Evolutionary conservation across 2,797 vertebrate genomes (phyloP).

Genomic region (Artibeus lituratus): DNA sequence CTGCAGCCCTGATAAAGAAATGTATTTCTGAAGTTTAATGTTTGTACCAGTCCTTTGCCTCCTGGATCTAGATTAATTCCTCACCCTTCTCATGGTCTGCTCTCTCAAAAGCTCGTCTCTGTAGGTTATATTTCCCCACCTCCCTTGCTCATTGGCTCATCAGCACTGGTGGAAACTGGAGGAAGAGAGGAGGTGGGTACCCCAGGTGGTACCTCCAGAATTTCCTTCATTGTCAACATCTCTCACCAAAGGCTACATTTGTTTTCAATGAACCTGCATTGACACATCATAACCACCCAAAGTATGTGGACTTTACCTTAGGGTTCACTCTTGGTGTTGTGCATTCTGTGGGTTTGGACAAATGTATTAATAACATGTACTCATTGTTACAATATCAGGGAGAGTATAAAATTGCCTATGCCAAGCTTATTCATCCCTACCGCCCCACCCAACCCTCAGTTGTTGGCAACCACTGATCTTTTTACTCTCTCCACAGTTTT

Average conservation of each 20-base stretch:
- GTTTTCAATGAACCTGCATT: neutral
- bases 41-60: neutral
- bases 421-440: neutral
- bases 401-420: neutral
- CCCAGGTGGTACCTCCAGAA: neutral
- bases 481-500: neutral
- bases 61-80: neutral
- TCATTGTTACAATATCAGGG: neutral
- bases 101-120: neutral
- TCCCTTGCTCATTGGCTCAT: neutral
- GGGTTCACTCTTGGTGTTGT: too few relatives aligned
- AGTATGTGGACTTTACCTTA: too few relatives aligned
- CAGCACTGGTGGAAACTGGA: neutral
- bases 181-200: accelerated
- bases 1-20: neutral
- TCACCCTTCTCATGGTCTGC: neutral
- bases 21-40: neutral
- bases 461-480: neutral
- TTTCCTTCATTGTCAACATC: neutral
- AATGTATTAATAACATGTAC: neutral
- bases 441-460: neutral
- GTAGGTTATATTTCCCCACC: neutral
- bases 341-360: neutral
- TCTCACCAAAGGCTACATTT: neutral
- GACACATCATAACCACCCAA: too few relatives aligned